Evolutionary conservation across 2,888 invertebrate genomes (phyloP).

Genomic region (Stenotaenia linearis): DNA sequence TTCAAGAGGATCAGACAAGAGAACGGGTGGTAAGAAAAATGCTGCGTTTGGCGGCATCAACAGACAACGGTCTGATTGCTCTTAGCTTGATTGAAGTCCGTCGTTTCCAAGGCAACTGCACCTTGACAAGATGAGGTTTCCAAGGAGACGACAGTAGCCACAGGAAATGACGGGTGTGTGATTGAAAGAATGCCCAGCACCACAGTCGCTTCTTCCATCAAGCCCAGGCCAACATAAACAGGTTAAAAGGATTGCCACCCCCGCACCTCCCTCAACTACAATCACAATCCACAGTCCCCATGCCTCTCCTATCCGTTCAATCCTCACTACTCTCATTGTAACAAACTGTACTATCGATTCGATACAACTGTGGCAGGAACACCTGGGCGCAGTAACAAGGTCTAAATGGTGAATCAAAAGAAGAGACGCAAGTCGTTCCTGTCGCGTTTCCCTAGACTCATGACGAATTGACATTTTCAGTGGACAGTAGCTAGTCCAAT

Average conservation of each 20-base stretch:
- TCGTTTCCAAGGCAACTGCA: background rate
- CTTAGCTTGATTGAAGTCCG: conserved; percentile 26
- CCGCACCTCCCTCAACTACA: background rate
- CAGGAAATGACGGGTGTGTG: conserved; percentile 29
- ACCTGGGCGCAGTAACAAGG: background rate
- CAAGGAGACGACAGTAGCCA: background rate
- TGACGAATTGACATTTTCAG: background rate
- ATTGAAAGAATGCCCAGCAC: conserved; percentile 20
- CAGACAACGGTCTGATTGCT: conserved; percentile 24
- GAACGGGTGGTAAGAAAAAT: background rate
- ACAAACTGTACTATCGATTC: background rate
- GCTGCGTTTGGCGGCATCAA: background rate
- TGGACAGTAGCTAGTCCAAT: background rate
- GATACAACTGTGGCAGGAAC: background rate
- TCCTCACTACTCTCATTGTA: background rate
- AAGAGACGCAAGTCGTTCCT: background rate
- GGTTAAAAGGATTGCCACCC: conserved; percentile 10
- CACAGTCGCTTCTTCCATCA: background rate
- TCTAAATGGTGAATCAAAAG: background rate
- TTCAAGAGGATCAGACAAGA: background rate
- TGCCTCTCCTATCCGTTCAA: background rate
- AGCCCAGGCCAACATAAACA: conserved; percentile 9
- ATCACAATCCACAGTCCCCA: background rate
- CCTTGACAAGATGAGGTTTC: conserved; percentile 30
- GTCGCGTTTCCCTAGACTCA: background rate